Evolutionary conservation across 2,113 vertebrate species (phyloP).

Genomic region (Glaucomys volans): DNA sequence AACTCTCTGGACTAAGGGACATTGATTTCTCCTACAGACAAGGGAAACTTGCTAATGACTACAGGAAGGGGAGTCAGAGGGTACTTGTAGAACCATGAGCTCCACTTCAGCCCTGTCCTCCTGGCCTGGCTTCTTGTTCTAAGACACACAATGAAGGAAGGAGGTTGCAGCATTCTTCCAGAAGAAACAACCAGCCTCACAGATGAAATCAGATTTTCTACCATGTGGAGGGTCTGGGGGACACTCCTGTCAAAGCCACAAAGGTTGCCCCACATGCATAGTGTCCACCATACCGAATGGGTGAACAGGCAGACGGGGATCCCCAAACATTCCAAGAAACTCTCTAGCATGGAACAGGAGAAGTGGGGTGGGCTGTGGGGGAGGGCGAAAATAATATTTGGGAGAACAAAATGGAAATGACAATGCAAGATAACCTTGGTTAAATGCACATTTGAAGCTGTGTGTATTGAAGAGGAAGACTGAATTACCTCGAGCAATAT

Average conservation of each 20-base stretch:
- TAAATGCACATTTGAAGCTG: not conserved
- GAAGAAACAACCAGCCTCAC: not conserved
- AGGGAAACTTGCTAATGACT: not conserved
- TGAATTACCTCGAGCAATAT: not conserved
- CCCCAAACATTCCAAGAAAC: not conserved
- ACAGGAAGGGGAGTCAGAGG: not conserved
- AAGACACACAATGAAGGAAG: not conserved
- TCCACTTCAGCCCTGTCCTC: not conserved
- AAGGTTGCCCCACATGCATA: not conserved
- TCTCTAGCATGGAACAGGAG: not conserved
- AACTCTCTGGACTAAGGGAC: not conserved
- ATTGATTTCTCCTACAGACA: not conserved
- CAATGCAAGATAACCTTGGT: not conserved
- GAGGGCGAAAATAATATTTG: not conserved
- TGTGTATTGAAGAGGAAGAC: not conserved
- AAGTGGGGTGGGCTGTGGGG: too few species aligned
- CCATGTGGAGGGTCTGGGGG: not conserved
- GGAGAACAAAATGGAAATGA: not conserved
- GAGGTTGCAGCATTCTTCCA: not conserved
- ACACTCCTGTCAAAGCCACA: not conserved
- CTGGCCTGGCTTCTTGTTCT: not conserved
- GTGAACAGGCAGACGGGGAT: not conserved
- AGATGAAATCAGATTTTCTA: not conserved
- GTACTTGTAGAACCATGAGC: not conserved
- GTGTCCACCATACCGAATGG: not conserved